A percentile compares a stretch with the other conserved stretches of the same genome.
phyloP scores from a whole-genome alignment of 2,888 invertebrate species.

The Cynaeus angustus region DNA sequence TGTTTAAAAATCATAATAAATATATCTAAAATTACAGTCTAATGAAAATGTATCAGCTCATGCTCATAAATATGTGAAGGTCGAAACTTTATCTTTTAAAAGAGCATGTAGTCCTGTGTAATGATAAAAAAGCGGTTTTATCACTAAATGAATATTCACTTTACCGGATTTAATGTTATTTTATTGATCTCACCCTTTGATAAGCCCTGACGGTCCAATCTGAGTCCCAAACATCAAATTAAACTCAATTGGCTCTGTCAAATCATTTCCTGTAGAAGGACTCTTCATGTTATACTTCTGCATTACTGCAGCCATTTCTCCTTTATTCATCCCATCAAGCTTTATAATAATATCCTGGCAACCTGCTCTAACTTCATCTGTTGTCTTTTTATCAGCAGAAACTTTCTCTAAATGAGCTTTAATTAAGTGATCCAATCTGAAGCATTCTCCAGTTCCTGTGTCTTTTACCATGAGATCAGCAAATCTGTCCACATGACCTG shows the following conservation, averaged over 20 bases:
- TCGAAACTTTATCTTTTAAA: no score
- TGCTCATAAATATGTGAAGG: no score
- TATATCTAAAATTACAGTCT: no score
- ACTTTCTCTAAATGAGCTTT: slow-evolving; percentile 94
- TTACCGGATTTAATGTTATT: no score
- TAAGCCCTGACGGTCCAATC: slow-evolving; percentile 96
- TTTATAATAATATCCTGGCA: slow-evolving; percentile 86
- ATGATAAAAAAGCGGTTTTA: no score
- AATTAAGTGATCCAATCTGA: slow-evolving; percentile 97
- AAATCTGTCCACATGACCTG: slow-evolving; percentile 99
- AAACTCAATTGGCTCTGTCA: slow-evolving; percentile 97
- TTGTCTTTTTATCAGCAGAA: slow-evolving; percentile 87
- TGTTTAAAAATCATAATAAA: slow-evolving; percentile 60
- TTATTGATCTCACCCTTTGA: slow-evolving; percentile 81
- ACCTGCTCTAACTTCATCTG: slow-evolving; percentile 81
- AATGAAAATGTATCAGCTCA: no score
- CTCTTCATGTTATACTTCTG: slow-evolving; percentile 94
- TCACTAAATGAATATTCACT: no score
- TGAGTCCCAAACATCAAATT: slow-evolving; percentile 99
- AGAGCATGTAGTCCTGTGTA: no score
- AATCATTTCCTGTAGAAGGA: slow-evolving; percentile 94
- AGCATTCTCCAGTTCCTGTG: slow-evolving; percentile 95
- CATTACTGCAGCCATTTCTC: slow-evolving; percentile 91
- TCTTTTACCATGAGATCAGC: slow-evolving; percentile 99
- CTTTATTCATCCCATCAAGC: slow-evolving; percentile 93